These are phyloP conservation scores for Smittia aterrima DNA, from an alignment of 2,888 invertebrate genomes.

Conservation along the genomic window DNA sequence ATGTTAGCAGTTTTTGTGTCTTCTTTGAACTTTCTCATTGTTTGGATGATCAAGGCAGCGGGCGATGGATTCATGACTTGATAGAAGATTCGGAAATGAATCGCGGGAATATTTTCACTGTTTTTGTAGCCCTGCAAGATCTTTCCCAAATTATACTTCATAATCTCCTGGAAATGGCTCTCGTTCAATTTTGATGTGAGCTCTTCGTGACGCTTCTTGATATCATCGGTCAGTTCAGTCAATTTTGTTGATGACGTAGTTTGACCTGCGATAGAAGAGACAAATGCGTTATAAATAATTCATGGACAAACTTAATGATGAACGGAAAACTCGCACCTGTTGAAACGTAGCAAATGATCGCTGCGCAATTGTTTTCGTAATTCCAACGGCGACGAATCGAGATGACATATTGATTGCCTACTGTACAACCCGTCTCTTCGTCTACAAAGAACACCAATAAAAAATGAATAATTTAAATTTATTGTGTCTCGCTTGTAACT, in stretches of 20 bases:
- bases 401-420: slow-evolving; percentile 72
- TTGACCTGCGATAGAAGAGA: slow-evolving; percentile 47
- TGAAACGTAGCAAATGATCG: slow-evolving; percentile 79
- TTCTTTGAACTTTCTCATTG: slow-evolving; percentile 53
- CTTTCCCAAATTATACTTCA: slow-evolving; percentile 58
- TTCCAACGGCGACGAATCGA: slow-evolving; percentile 84
- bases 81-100: slow-evolving; percentile 74
- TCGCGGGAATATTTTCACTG: slow-evolving; percentile 60
- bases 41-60: slow-evolving; percentile 52
- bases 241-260: slow-evolving; percentile 54
- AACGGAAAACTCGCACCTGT: slow-evolving; percentile 60
- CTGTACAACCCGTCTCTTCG: slow-evolving; percentile 85
- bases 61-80: slow-evolving; percentile 62
- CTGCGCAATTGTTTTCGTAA: slow-evolving; percentile 82
- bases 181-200: slow-evolving; percentile 53
- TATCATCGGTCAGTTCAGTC: slow-evolving; percentile 53
- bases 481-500: not conserved
- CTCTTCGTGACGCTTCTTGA: slow-evolving; percentile 49
- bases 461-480: slow-evolving; percentile 26
- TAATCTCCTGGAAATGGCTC: slow-evolving; percentile 58
- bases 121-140: slow-evolving; percentile 56
- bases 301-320: not conserved
- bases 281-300: not conserved
- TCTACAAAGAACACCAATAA: slow-evolving; percentile 61
- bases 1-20: slow-evolving; percentile 59